Evolutionary conservation across 2,797 vertebrate genomes (phyloP), one percentile per base, ranked within the genome.

Genomic region (Catharus ustulatus): DNA sequence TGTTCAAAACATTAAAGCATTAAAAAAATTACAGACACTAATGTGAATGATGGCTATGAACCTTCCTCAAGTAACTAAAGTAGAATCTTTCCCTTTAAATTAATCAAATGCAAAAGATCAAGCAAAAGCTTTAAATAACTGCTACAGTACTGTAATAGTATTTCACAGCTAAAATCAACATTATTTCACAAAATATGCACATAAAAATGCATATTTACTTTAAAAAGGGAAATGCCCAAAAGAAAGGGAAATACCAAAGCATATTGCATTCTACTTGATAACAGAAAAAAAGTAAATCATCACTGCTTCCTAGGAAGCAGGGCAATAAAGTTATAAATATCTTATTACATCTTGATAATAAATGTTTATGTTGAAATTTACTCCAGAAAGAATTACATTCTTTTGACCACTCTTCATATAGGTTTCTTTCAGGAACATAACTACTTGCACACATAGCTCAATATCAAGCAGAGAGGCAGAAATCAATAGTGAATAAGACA

Each of bases 171-270:
- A 77, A 88, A 92, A 26, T 0, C 26, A 66, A 64, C 38, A 66
- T 62, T 66, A 87, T 80, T 89, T 83, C 49, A 79, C 46, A 5
- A 93, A 91, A 87, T 51, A 83, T 7, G n/a, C 52, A 49, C 6
- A 32, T 76, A 77, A 91, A 72, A 94, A 84, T 20, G 19, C 18
- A 1, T 88, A 77, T 82, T 87, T 94, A 93, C 23, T 89, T 95
- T 83, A 43, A 83, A 94, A 96, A 51, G 19, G 84, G 89, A 95
- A 95, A 95, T 77, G 62, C 64, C 40, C 51, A 63, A 68, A 89
- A 90, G 81, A 91, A 96, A 83, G 24, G 90, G 89, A 97, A 96
- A 94, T 97, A 85, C 78, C 90, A 91, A 93, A 97, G 80, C 79
- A 89, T 87, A 95, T 90, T 93, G 78, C 84, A 92, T 84, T 84